Percentiles rank a stretch among this genome's conserved stretches.
Conservation (phyloP, 2,888 invertebrate species). For the Artemia sp. region DNA sequence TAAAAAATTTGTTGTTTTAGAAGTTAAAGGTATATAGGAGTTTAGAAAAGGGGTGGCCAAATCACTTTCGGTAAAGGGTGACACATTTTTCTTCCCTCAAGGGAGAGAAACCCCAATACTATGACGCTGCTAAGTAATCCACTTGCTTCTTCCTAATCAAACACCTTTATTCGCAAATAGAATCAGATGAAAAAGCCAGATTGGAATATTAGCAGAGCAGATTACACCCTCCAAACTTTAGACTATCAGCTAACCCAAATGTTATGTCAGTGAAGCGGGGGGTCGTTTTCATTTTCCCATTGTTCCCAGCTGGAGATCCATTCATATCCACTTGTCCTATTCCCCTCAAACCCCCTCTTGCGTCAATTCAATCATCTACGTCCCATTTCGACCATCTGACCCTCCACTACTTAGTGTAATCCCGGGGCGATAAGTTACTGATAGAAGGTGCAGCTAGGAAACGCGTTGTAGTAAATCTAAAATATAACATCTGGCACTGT, state of each 20-base stretch:
- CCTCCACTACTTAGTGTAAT: slow-evolving; percentile 12
- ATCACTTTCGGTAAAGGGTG: too few species aligned
- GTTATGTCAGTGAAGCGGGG: slow-evolving; percentile 14
- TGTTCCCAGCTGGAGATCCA: slow-evolving; percentile 9
- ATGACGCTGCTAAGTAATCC: too few species aligned
- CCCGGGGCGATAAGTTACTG: slow-evolving; percentile 15
- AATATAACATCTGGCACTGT: neutral
- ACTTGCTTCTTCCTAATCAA: too few species aligned
- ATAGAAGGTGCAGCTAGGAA: slow-evolving; percentile 12
- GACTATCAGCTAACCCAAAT: slow-evolving; percentile 15
- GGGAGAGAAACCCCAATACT: too few species aligned
- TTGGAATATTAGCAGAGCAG: neutral
- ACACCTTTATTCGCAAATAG: too few species aligned
- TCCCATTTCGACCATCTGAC: slow-evolving; percentile 12
- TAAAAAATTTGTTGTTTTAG: too few species aligned
- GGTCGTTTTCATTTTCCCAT: slow-evolving; percentile 14
- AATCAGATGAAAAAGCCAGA: too few species aligned
- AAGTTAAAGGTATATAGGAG: too few species aligned
- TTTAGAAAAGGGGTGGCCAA: too few species aligned
- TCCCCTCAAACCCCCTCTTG: neutral
- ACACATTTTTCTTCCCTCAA: too few species aligned
- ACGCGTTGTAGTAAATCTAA: neutral
- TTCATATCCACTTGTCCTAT: slow-evolving; percentile 12
- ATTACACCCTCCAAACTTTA: neutral
- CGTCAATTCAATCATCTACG: slow-evolving; percentile 13